Evolutionary conservation across 2,888 invertebrate species (phyloP).

Genomic region (Trichopoda pennipes): DNA sequence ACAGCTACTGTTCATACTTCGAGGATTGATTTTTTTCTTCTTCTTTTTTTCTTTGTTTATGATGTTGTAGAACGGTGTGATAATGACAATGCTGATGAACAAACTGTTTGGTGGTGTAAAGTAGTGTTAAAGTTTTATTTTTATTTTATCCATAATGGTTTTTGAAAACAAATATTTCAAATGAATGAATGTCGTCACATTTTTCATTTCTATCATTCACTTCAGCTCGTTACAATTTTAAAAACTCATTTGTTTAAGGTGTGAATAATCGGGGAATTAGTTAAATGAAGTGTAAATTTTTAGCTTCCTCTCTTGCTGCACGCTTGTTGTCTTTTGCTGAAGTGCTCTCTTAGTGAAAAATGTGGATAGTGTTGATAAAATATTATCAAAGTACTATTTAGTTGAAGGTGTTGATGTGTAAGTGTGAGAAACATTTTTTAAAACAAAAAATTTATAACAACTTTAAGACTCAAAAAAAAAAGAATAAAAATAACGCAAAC

Average conservation of each 20-base stretch:
- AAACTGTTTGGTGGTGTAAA: conserved; percentile 52
- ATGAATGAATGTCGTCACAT: conserved; percentile 55
- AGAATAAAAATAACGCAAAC: too few species aligned
- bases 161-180: conserved; percentile 57
- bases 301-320: conserved; percentile 32
- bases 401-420: conserved; percentile 49
- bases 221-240: conserved; percentile 59
- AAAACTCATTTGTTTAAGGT: conserved; percentile 72
- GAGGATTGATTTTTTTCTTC: conserved; percentile 24
- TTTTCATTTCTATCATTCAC: conserved; percentile 34
- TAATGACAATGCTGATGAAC: conserved; percentile 24
- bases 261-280: conserved; percentile 77
- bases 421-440: conserved; percentile 52
- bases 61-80: conserved; percentile 2
- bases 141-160: conserved; percentile 64
- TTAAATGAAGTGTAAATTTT: conserved; percentile 75
- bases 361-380: conserved; percentile 40
- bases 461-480: neutral
- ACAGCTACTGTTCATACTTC: conserved; percentile 14
- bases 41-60: conserved; percentile 12
- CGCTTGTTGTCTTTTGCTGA: neutral
- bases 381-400: conserved; percentile 51
- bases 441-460: neutral
- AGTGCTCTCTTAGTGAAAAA: conserved; percentile 3
- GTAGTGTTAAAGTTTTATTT: conserved; percentile 58